Evolutionary conservation across 2,113 vertebrate species (phyloP), one percentile per base, ranked within the genome.

Genomic region (Tursiops truncatus): DNA sequence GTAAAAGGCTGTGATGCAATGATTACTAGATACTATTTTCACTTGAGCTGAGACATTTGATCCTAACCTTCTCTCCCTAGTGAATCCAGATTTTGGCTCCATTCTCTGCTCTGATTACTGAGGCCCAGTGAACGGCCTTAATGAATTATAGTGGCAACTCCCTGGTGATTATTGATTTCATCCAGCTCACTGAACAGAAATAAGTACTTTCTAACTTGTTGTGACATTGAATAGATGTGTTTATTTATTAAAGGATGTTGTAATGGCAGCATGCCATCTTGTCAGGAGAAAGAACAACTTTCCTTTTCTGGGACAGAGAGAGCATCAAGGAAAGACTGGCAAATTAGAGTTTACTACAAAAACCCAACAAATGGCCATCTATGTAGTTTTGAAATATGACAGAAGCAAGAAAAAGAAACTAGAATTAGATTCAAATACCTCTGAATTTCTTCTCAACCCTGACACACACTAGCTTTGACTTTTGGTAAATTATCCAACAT

Each of bases 191-290:
- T 97, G 97, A 98, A 93, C 90, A 98, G 95, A 97, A 98, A 96
- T 97, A 97, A 98, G 92, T 95, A 98, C 94, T 95, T 98, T 77
- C 94, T 98, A 97, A 98, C 98, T 98, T 98, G 96, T 97, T 98
- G 96, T 98, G 95, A 96, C 96, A 96, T 56, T 95, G 91, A 95
- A 79, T 97, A 97, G 96, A 97, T 88, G 91, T 97, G 96, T 98
- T 98, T 98, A 96, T 98, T 98, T 98, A 94, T 95, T 97, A 94
- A 92, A 97, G 38, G 62, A 96, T 62, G 90, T 93, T 95, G 60
- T 80, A 87, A 74, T 84, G 71, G 89, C 80, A 91, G 33, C 41
- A 84, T 89, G 71, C 41, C 92, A 96, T 53, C 36, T 1, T 0
- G 89, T 97, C 90, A 96, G 68, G 87, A 95, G 71, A 85, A 92